Conservation (phyloP, 2,113 vertebrate species). For the Lasiurus cinereus region DNA sequence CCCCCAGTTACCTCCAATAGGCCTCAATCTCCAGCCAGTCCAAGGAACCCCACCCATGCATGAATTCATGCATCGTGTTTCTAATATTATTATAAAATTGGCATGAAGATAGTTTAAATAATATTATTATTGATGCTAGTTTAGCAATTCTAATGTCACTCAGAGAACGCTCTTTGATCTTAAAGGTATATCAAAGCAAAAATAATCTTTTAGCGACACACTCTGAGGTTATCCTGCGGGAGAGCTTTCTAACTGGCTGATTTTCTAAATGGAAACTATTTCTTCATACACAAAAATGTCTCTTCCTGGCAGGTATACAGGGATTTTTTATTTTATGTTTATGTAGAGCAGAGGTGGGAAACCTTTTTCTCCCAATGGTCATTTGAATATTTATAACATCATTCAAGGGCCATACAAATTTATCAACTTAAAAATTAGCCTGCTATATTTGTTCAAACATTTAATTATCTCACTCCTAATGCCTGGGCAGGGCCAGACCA, state of each 20-base stretch:
- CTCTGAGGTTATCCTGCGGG: neutral
- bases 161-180: neutral
- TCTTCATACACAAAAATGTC: neutral
- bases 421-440: too few species aligned
- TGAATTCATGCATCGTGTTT: too few species aligned
- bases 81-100: neutral
- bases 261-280: slow-evolving; percentile 6
- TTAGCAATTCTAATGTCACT: neutral
- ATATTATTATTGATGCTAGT: neutral
- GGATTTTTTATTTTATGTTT: neutral
- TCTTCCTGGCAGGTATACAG: neutral
- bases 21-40: too few species aligned
- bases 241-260: neutral
- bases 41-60: too few species aligned
- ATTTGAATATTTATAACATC: too few species aligned
- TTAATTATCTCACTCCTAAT: too few species aligned
- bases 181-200: neutral
- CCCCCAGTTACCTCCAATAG: too few species aligned
- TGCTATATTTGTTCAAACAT: too few species aligned
- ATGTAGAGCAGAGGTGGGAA: neutral
- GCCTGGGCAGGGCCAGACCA: too few species aligned
- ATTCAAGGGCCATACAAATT: too few species aligned
- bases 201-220: neutral
- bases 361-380: too few species aligned
- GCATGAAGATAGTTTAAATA: neutral